phyloP scores from a whole-genome alignment of 2,888 invertebrate species.

The Diarsia mendica region DNA sequence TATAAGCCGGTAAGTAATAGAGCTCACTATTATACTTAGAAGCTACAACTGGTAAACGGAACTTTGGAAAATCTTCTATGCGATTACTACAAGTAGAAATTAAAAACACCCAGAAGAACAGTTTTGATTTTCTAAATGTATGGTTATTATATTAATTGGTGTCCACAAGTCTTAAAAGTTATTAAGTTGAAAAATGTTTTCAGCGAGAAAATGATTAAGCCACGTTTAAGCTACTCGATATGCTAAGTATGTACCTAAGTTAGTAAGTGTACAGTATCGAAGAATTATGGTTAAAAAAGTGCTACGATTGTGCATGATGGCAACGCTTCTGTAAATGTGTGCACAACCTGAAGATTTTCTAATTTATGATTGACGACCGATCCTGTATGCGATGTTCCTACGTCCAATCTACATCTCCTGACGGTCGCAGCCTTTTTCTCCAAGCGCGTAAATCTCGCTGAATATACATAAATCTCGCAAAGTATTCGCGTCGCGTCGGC shows the following conservation, averaged over 20 bases:
- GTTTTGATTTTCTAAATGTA: background rate
- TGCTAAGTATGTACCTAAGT: background rate
- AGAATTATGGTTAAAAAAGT: background rate
- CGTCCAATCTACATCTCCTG: background rate
- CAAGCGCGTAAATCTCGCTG: constrained; percentile 2
- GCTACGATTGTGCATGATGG: background rate
- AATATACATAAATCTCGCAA: constrained; percentile 14
- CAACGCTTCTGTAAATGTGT: background rate
- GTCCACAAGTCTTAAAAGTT: background rate
- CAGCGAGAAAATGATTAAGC: background rate
- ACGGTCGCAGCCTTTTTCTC: background rate
- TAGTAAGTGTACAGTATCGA: background rate
- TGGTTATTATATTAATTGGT: background rate
- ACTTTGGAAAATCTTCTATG: background rate
- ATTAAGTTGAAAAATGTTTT: background rate
- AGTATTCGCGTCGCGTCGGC: constrained; percentile 7
- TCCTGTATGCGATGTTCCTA: background rate
- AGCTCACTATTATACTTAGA: background rate
- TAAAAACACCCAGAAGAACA: constrained; percentile 11
- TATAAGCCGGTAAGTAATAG: background rate
- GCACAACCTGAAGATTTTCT: background rate
- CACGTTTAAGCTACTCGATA: background rate
- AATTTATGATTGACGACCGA: background rate
- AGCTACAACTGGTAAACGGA: background rate
- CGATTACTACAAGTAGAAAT: background rate